Base-by-base conservation (phyloP, 2,888 invertebrate species). In the Sicus ferrugineus region DNA sequence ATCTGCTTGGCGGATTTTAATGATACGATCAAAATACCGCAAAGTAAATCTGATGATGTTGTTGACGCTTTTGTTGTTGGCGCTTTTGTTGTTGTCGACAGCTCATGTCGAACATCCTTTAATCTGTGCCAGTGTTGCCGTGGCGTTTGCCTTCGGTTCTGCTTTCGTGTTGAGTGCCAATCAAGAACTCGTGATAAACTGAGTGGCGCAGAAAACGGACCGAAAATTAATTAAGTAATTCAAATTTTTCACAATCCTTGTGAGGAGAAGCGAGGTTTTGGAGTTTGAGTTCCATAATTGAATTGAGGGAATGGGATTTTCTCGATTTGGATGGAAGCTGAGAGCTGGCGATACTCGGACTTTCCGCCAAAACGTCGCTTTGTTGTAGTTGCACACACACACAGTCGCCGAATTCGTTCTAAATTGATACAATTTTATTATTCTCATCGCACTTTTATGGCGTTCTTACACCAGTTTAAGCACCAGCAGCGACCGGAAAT, bases 391-490 rank as follows among this genome's bases (percentile, higher is more conserved):
- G n/a, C n/a, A n/a, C n/a, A n/a, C n/a, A n/a, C n/a, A n/a, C n/a
- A n/a, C n/a, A n/a, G n/a, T n/a, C n/a, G n/a, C n/a, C n/a, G n/a
- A n/a, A n/a, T n/a, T n/a, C n/a, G n/a, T n/a, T n/a, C n/a, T n/a
- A n/a, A n/a, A n/a, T n/a, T n/a, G n/a, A n/a, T n/a, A n/a, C n/a
- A n/a, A n/a, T n/a, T n/a, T n/a, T n/a, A n/a, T n/a, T n/a, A n/a
- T n/a, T n/a, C n/a, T n/a, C n/a, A 74, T 76, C 75, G 75, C 74
- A 76, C 74, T 76, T 76, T 76, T 75, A 74, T 68, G 72, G 75
- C 71, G 67, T 73, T 68, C 67, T 64, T 69, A 70, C 73, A 72
- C 64, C 58, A 48, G 69, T 38, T 28, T 52, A 71, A 42, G 59
- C 61, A 50, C 67, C 65, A 70, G 68, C 68, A 58, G 62, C 69